Percentiles rank a stretch among this genome's conserved stretches.
Conservation (phyloP, 2,888 invertebrate species). For the Subacronicta megacephala region DNA sequence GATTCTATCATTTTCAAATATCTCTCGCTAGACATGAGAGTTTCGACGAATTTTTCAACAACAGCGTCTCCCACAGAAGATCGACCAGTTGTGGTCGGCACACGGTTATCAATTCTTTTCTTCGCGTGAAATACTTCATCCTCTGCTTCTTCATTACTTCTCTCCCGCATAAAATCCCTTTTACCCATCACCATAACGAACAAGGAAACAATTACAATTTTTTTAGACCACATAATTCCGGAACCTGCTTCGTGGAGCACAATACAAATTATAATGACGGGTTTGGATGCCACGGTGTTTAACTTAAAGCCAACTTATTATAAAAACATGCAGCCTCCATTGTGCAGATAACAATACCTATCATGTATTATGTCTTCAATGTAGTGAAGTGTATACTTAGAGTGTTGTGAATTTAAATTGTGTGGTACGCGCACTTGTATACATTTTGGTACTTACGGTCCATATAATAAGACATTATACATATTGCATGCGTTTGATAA, state of each 20-base stretch:
- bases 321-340: constrained; percentile 54
- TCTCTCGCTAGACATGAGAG: constrained; percentile 76
- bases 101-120: constrained; percentile 27
- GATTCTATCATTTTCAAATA: constrained; percentile 78
- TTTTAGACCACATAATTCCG: constrained; percentile 53
- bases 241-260: constrained; percentile 32
- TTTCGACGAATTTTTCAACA: constrained; percentile 80
- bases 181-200: constrained; percentile 35
- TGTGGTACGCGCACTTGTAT: background rate
- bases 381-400: constrained; percentile 13
- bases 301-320: constrained; percentile 44
- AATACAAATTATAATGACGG: constrained; percentile 35
- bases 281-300: constrained; percentile 43
- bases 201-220: constrained; percentile 32
- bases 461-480: constrained; percentile 1
- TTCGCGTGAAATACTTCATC: constrained; percentile 20
- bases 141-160: constrained; percentile 21
- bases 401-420: constrained; percentile 33
- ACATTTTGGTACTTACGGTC: constrained; percentile 1
- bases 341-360: constrained; percentile 62
- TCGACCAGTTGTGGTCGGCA: constrained; percentile 52
- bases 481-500: too few relatives aligned
- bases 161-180: constrained; percentile 30
- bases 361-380: constrained; percentile 53
- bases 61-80: constrained; percentile 63